Conservation (phyloP, 2,888 invertebrate genomes). For the Zaprionus obscuricornis region DNA sequence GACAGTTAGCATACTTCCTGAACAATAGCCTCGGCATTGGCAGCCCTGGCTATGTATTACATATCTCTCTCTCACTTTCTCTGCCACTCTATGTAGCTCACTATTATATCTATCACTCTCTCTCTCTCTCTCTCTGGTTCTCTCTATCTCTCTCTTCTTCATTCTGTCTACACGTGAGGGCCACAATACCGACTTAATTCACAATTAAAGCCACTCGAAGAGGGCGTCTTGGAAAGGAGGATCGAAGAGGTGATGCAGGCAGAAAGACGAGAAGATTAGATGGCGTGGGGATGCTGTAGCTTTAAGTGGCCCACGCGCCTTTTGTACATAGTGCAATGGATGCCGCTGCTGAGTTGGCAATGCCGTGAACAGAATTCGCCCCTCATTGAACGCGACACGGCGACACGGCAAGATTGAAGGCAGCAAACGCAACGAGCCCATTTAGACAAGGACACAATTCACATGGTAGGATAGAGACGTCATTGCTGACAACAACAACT, state of each 20-base stretch:
- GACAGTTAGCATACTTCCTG: slow-evolving; percentile 58
- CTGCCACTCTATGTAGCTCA: slow-evolving; percentile 6
- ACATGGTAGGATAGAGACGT: slow-evolving; percentile 29
- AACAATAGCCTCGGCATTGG: slow-evolving; percentile 73
- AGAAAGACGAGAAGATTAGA: background rate
- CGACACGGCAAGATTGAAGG: slow-evolving; percentile 39
- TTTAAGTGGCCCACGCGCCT: slow-evolving; percentile 72
- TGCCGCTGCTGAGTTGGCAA: slow-evolving; percentile 34
- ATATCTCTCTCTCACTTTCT: background rate
- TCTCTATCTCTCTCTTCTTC: too few species aligned
- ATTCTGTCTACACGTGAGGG: slow-evolving; percentile 51
- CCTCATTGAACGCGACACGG: slow-evolving; percentile 48
- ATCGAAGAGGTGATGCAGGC: background rate
- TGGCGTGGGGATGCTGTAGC: slow-evolving; percentile 15
- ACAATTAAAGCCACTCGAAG: slow-evolving; percentile 82
- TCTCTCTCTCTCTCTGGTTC: background rate
- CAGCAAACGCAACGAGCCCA: slow-evolving; percentile 21
- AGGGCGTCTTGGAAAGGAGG: slow-evolving; percentile 35
- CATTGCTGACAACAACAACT: too few species aligned
- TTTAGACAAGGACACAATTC: slow-evolving; percentile 54
- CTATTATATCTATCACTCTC: background rate
- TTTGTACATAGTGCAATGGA: slow-evolving; percentile 51
- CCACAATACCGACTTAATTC: slow-evolving; percentile 82
- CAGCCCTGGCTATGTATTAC: slow-evolving; percentile 36
- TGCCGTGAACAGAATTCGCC: slow-evolving; percentile 41